phyloP scores from a whole-genome alignment of 2,113 vertebrate genomes.

The Triplophysa siluroides region DNA sequence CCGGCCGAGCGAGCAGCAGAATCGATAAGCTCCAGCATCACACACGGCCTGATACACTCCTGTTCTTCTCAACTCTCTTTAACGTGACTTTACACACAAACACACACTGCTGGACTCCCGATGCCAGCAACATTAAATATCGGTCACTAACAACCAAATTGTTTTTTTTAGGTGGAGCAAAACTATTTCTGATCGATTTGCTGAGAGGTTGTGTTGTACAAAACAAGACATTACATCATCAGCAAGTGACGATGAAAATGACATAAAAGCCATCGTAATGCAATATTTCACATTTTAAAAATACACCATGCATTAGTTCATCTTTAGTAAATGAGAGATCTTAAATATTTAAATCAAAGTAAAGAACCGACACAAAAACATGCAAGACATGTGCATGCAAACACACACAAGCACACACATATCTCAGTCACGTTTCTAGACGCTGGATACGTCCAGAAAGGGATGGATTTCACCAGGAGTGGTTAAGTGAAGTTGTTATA shows the following conservation, averaged over 20 bases:
- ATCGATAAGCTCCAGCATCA: slow-evolving; percentile 48
- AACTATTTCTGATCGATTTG: neutral
- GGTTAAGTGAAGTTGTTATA: slow-evolving; percentile 17
- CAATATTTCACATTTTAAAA: neutral
- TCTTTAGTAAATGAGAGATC: neutral
- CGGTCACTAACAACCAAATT: slow-evolving; percentile 13
- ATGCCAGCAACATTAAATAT: slow-evolving; percentile 20
- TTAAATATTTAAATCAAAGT: slow-evolving; percentile 3
- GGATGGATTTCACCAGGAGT: neutral
- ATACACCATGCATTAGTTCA: neutral
- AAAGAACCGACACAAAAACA: neutral
- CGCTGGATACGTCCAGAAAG: neutral
- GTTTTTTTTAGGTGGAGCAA: slow-evolving; percentile 2
- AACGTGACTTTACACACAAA: slow-evolving; percentile 37
- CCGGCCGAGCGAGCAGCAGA: slow-evolving; percentile 47
- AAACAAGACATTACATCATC: neutral
- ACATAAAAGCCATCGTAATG: slow-evolving; percentile 50
- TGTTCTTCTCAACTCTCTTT: slow-evolving; percentile 31
- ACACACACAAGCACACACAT: slow-evolving; percentile 16
- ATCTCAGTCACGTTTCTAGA: neutral
- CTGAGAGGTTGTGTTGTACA: slow-evolving; percentile 19
- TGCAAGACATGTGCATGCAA: slow-evolving; percentile 14
- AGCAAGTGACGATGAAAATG: slow-evolving; percentile 35
- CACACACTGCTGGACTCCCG: slow-evolving; percentile 16
- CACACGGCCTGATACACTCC: slow-evolving; percentile 34